Percentiles rank a stretch among this genome's conserved stretches.
These are phyloP conservation scores for Synanceia verrucosa DNA, from an alignment of 2,797 vertebrate genomes.

Conservation along the genomic window DNA sequence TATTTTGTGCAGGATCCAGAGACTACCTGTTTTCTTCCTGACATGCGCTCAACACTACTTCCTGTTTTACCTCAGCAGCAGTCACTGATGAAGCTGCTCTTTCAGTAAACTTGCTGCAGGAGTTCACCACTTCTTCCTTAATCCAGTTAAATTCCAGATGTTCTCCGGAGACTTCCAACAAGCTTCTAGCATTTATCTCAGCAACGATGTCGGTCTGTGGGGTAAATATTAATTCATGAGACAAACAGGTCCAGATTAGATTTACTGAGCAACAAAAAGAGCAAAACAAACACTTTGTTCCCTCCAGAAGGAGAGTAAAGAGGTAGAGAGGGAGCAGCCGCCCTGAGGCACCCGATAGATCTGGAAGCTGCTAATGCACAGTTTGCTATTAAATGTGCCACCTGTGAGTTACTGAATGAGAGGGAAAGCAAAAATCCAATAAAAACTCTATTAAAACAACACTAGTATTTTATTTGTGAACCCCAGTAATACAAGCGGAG, in stretches of 20 bases:
- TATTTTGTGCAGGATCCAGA: background rate
- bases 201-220: background rate
- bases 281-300: slow-evolving; percentile 44
- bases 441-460: slow-evolving; percentile 63
- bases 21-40: too few relatives aligned
- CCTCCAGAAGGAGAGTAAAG: slow-evolving; percentile 16
- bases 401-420: slow-evolving; percentile 50
- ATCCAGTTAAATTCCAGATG: background rate
- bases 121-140: slow-evolving; percentile 1
- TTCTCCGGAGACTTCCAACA: background rate
- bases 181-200: background rate
- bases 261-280: slow-evolving; percentile 28
- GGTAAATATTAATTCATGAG: slow-evolving; percentile 44
- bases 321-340: slow-evolving; percentile 27
- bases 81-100: background rate
- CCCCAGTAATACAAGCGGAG: slow-evolving; percentile 16
- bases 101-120: background rate
- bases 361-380: slow-evolving; percentile 47
- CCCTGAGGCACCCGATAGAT: slow-evolving; percentile 35
- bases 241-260: slow-evolving; percentile 30
- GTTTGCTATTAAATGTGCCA: slow-evolving; percentile 47
- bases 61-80: too few relatives aligned
- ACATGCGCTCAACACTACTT: too few relatives aligned
- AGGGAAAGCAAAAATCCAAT: slow-evolving; percentile 51
- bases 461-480: slow-evolving; percentile 43